phyloP scores from a whole-genome alignment of 2,797 vertebrate species.

The Characodon lateralis region DNA sequence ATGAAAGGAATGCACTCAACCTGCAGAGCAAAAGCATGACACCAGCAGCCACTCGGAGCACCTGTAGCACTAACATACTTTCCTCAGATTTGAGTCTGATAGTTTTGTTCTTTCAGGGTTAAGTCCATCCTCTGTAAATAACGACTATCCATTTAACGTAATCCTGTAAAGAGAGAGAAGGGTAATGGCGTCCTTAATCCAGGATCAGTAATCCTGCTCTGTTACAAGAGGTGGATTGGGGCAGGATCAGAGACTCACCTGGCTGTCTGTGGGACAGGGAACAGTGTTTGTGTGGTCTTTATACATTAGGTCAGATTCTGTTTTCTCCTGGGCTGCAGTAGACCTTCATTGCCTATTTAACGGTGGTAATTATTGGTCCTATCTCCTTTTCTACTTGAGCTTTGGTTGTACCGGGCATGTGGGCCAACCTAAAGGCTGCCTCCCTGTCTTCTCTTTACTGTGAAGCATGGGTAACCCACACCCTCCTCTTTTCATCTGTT shows the following conservation, averaged over 20 bases:
- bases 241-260: slow-evolving; percentile 38
- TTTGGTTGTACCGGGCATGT: slow-evolving; percentile 49
- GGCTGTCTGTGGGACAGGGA: slow-evolving; percentile 1
- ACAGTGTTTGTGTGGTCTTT: not conserved
- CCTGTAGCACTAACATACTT: slow-evolving; percentile 23
- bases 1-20: slow-evolving; percentile 5
- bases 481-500: slow-evolving; percentile 28
- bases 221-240: slow-evolving; percentile 20
- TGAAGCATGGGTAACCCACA: slow-evolving; percentile 58
- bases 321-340: slow-evolving; percentile 2
- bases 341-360: not conserved
- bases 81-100: slow-evolving; percentile 1
- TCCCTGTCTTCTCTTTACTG: slow-evolving; percentile 30
- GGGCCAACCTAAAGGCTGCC: slow-evolving; percentile 26
- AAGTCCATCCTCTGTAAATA: slow-evolving; percentile 11
- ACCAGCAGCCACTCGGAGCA: slow-evolving; percentile 8
- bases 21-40: slow-evolving; percentile 36
- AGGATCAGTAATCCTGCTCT: slow-evolving; percentile 37
- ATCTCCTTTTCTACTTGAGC: slow-evolving; percentile 18
- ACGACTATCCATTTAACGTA: slow-evolving; percentile 42
- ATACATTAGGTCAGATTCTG: slow-evolving; percentile 2
- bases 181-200: slow-evolving; percentile 53
- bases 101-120: slow-evolving; percentile 24
- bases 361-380: not conserved
- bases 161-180: slow-evolving; percentile 49